Evolutionary conservation across 2,888 invertebrate genomes (phyloP), one percentile per base, ranked within the genome.

Genomic region (Lochmaea crataegi): DNA sequence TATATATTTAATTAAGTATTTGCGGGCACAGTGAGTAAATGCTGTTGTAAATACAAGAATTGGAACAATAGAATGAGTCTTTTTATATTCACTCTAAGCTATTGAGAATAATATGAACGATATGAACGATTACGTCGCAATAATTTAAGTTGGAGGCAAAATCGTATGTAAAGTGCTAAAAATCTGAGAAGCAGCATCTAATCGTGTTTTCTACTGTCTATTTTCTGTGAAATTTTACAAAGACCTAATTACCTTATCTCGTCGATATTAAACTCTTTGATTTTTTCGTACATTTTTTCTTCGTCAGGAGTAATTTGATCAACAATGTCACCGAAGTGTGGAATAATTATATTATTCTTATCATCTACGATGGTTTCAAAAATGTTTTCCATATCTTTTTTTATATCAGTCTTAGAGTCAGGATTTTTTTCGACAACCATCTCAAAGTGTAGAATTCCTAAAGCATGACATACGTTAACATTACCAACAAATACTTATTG

Each of bases 221-320:
- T 5, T 4, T 4, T 32, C 32, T 5, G 5, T 32, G 7, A 7
- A 53, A 18, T 53, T 1, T 16, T 6, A n/a, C 48, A 48, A 48
- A 2, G 14, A 0, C 7, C 5, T 7, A 72, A 10, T 18, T 80
- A 86, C 86, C 82, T 82, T 14, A 85, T 78, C 60, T 85, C 85
- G 0, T 84, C 84, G 10, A 82, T 75, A 75, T 87, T 82, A 74
- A 87, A 86, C 73, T 86, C 85, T 65, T 77, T 75, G 56, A 87
- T 85, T 14, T 78, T 77, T 71, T 86, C 86, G 74, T 88, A 88
- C 60, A 86, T 77, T 22, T 82, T 82, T 75, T 88, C 88, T 78
- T 88, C 88, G 65, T 88, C 88, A 0, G 88, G 88, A 5, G 87
- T 87, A 1, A 88, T 85, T 78, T 85, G 85, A 42, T 83, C 81